Evolutionary conservation across 2,888 invertebrate species (phyloP).

Genomic region (Tinea semifulvella): DNA sequence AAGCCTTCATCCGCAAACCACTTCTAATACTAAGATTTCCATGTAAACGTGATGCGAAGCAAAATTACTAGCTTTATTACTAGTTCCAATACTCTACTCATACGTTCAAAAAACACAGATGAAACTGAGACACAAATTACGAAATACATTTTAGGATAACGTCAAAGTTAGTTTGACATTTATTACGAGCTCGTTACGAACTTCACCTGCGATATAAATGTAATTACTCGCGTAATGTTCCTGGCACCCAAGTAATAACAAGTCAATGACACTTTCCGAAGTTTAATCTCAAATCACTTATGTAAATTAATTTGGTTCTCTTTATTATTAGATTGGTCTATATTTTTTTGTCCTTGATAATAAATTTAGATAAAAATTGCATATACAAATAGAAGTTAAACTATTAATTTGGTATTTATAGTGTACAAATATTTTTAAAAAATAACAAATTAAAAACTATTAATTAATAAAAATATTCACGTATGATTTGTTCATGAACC

Average conservation of each 20-base stretch:
- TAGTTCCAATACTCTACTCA: not conserved
- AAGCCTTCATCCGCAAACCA: constrained; percentile 10
- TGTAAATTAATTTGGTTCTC: not conserved
- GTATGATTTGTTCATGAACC: too few species aligned
- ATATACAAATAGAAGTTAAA: not conserved
- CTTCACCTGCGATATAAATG: constrained; percentile 9
- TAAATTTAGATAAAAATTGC: not conserved
- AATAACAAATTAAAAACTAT: too few species aligned
- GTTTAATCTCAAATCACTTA: constrained; percentile 2
- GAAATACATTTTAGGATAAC: constrained; percentile 11
- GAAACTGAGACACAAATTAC: not conserved
- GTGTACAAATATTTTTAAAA: too few species aligned
- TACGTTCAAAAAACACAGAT: constrained; percentile 5
- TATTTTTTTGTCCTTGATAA: not conserved
- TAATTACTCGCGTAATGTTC: constrained; percentile 4
- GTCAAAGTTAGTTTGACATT: constrained; percentile 13
- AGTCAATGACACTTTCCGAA: constrained; percentile 1
- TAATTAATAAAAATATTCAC: too few species aligned
- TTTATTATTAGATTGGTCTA: not conserved
- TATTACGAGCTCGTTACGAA: constrained; percentile 9
- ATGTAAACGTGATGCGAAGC: constrained; percentile 3
- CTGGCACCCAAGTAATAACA: not conserved
- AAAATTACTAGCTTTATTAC: not conserved
- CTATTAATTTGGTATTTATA: too few species aligned
- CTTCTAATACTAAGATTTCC: constrained; percentile 10